These are phyloP conservation scores for Theristicus caerulescens DNA, from an alignment of 2,113 vertebrate genomes.

Conservation along the genomic window DNA sequence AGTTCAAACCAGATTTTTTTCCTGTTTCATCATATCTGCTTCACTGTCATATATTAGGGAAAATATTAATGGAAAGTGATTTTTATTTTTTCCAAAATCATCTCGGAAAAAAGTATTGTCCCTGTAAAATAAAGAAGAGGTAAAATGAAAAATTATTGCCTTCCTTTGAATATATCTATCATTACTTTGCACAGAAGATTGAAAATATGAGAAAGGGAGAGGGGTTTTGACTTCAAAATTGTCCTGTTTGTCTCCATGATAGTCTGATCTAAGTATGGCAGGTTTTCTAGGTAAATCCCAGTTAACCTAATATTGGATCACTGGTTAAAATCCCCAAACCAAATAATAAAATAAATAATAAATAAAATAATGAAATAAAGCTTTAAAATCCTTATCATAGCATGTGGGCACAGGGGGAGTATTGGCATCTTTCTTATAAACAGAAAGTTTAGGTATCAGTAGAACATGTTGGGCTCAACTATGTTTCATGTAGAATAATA, in stretches of 20 bases:
- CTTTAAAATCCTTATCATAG: not conserved
- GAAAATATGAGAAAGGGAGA: not conserved
- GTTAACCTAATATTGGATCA: not conserved
- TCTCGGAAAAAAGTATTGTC: not conserved
- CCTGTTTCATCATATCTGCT: not conserved
- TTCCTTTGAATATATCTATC: not conserved
- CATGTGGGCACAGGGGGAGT: rapidly evolving
- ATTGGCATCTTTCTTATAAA: not conserved
- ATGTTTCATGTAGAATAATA: not conserved
- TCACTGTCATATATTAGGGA: not conserved
- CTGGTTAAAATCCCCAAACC: not conserved
- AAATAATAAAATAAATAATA: not conserved
- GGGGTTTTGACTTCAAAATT: not conserved
- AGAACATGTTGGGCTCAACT: not conserved
- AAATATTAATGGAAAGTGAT: not conserved
- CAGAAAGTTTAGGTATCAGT: not conserved
- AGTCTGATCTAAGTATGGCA: not conserved
- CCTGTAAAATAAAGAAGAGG: not conserved
- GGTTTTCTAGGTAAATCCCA: not conserved
- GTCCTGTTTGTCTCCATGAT: not conserved
- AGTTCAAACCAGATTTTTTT: not conserved
- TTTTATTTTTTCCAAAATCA: not conserved
- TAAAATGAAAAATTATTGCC: not conserved
- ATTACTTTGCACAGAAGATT: not conserved
- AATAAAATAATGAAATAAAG: not conserved